Conservation (phyloP, 2,797 vertebrate genomes). For the Chrysocyon brachyurus region DNA sequence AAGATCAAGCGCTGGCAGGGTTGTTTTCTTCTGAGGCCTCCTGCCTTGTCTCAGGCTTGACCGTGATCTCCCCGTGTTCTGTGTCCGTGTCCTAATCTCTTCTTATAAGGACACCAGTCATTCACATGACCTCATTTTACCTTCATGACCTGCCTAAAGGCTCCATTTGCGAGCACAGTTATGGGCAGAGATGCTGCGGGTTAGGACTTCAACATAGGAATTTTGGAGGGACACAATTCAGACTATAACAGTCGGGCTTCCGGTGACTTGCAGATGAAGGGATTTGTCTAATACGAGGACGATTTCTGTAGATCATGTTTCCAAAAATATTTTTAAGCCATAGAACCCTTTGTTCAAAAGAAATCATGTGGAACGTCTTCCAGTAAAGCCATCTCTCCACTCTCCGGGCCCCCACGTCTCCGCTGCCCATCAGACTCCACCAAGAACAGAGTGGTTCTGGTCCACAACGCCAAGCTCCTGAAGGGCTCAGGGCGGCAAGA, state of each 20-base stretch:
- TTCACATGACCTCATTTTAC: not conserved
- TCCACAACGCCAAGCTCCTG: fast-evolving
- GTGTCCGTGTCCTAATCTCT: not conserved
- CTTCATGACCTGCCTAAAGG: not conserved
- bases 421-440: fast-evolving
- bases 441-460: not conserved
- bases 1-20: not conserved
- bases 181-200: not conserved
- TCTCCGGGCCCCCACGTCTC: not conserved
- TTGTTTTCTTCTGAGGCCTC: not conserved
- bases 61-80: fast-evolving
- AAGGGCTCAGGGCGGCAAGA: fast-evolving
- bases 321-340: not conserved
- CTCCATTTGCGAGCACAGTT: not conserved
- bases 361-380: not conserved
- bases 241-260: not conserved
- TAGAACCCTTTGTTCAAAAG: not conserved
- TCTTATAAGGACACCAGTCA: not conserved
- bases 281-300: not conserved
- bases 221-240: not conserved
- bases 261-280: not conserved
- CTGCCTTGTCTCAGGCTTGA: not conserved
- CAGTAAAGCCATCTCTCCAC: fast-evolving
- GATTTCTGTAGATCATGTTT: not conserved
- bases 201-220: not conserved